These are phyloP conservation scores for Hyalella azteca DNA, from an alignment of 2,888 invertebrate genomes.

Conservation along the genomic window DNA sequence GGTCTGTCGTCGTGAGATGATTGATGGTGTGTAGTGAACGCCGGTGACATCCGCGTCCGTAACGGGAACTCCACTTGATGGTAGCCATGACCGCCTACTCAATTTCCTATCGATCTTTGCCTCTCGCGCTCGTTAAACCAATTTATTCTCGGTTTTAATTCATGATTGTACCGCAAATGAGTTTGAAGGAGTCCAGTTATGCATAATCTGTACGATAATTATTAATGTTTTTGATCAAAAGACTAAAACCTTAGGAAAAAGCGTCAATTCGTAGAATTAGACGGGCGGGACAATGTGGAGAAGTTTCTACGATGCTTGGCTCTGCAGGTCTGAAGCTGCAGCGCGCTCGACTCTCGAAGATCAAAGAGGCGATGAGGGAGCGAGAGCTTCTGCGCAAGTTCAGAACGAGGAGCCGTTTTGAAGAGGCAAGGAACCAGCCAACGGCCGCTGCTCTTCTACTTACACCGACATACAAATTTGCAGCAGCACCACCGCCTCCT, in stretches of 20 bases:
- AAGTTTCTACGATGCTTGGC: slow-evolving; percentile 20
- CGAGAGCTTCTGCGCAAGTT: slow-evolving; percentile 20
- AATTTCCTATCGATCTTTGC: slow-evolving; percentile 16
- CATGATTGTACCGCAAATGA: too few relatives aligned
- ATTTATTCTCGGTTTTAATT: too few relatives aligned
- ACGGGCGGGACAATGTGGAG: slow-evolving; percentile 3
- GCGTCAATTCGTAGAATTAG: neutral
- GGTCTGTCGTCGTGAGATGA: slow-evolving; percentile 17
- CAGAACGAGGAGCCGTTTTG: neutral
- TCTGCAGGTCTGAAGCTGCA: slow-evolving; percentile 21
- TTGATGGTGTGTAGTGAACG: slow-evolving; percentile 7
- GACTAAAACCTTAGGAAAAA: neutral
- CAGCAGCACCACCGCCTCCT: neutral
- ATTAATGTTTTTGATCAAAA: neutral
- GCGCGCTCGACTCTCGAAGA: slow-evolving; percentile 13
- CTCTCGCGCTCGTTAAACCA: too few relatives aligned
- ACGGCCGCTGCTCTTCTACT: slow-evolving; percentile 28
- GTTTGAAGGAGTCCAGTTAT: too few relatives aligned
- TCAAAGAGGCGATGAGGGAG: slow-evolving; percentile 20
- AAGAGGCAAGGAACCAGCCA: slow-evolving; percentile 1
- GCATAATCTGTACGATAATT: too few relatives aligned
- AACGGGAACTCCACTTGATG: slow-evolving; percentile 15
- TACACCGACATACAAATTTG: slow-evolving; percentile 33
- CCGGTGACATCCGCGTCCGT: slow-evolving; percentile 11
- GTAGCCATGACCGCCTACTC: slow-evolving; percentile 13